These are phyloP conservation scores for Leptopilina boulardi DNA, from an alignment of 1,140 invertebrate genomes.

Conservation along the genomic window DNA sequence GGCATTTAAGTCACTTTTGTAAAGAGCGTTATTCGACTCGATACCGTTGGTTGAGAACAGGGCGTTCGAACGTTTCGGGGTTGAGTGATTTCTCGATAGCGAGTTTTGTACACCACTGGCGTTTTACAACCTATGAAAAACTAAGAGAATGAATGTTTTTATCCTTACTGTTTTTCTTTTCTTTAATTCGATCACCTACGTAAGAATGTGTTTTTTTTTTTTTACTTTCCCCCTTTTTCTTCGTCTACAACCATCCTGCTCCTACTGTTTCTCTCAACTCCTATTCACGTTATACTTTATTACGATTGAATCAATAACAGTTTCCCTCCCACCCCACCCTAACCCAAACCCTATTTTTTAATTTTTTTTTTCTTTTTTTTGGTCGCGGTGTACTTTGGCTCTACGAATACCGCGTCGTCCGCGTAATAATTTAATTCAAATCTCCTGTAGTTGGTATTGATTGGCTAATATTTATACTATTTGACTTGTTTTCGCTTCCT, in stretches of 20 bases:
- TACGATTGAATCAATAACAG: constrained; percentile 59
- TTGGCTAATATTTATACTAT: constrained; percentile 63
- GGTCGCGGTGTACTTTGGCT: constrained; percentile 42
- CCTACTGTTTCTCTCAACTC: constrained; percentile 54
- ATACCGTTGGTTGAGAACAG: constrained; percentile 61
- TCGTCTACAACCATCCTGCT: constrained; percentile 50
- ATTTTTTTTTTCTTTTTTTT: constrained; percentile 49
- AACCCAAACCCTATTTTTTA: constrained; percentile 35
- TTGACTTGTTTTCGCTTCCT: constrained; percentile 26
- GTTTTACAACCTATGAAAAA: constrained; percentile 71
- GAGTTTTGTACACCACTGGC: constrained; percentile 66
- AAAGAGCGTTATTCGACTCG: constrained; percentile 47
- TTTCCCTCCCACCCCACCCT: constrained; percentile 42
- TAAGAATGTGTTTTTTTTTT: constrained; percentile 65
- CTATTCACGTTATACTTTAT: constrained; percentile 51
- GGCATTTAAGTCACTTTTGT: constrained; percentile 61
- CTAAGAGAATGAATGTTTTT: constrained; percentile 71
- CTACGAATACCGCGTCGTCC: constrained; percentile 15
- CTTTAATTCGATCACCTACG: constrained; percentile 64
- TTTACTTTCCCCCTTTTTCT: constrained; percentile 47
- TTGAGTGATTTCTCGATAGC: constrained; percentile 65
- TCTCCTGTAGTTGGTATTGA: constrained; percentile 61
- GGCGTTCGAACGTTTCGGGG: constrained; percentile 70
- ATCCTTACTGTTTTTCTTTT: constrained; percentile 61
- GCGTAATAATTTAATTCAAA: constrained; percentile 56